A percentile compares a stretch with the other conserved stretches of the same genome.
Conservation (phyloP, 2,888 invertebrate genomes). For the Pogonocherus hispidulus region DNA sequence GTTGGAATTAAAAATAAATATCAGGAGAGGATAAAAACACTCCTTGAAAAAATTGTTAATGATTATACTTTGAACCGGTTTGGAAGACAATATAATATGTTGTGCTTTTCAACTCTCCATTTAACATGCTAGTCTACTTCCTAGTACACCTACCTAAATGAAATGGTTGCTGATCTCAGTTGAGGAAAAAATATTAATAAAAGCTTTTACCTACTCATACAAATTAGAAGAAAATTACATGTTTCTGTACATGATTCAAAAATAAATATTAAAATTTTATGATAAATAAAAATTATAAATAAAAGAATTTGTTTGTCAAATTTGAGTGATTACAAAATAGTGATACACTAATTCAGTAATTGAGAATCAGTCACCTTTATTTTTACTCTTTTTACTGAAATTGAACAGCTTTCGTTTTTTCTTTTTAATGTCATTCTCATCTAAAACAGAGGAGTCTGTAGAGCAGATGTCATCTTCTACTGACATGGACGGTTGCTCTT, state of each 20-base stretch:
- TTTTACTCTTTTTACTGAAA: slow-evolving; percentile 70
- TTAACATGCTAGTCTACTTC: slow-evolving; percentile 17
- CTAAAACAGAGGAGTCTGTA: slow-evolving; percentile 79
- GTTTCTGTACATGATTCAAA: slow-evolving; percentile 5
- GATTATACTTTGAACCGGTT: neutral
- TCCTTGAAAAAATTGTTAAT: slow-evolving; percentile 22
- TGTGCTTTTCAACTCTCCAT: slow-evolving; percentile 26
- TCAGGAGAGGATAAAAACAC: slow-evolving; percentile 28
- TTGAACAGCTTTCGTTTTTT: slow-evolving; percentile 77
- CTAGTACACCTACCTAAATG: slow-evolving; percentile 2
- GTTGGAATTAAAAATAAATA: neutral
- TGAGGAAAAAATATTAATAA: neutral
- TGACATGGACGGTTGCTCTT: slow-evolving; percentile 63
- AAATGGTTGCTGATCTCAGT: neutral
- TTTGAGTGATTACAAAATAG: neutral
- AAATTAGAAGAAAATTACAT: slow-evolving; percentile 1
- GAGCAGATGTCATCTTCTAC: slow-evolving; percentile 78
- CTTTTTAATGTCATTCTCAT: slow-evolving; percentile 75
- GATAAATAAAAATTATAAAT: neutral
- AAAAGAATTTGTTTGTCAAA: neutral
- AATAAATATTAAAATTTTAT: no score
- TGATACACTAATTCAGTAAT: slow-evolving; percentile 2
- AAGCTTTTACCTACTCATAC: neutral
- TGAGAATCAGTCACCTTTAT: slow-evolving; percentile 46
- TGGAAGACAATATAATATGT: slow-evolving; percentile 27